phyloP scores from a whole-genome alignment of 2,888 invertebrate species.

The Hipparchia semele region DNA sequence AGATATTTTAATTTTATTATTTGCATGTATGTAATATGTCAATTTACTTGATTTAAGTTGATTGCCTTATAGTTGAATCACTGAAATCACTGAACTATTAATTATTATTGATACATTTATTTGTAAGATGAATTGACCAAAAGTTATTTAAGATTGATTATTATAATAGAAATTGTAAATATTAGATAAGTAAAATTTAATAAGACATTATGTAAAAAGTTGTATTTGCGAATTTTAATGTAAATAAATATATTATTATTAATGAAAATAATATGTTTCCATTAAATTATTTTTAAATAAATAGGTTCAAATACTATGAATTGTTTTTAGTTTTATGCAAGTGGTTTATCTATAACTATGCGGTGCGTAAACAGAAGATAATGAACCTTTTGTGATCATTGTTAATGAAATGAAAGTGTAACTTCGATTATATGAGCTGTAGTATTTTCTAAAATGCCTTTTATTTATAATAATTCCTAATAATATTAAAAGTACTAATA shows the following conservation, averaged over 20 bases:
- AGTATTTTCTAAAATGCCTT: slow-evolving; percentile 73
- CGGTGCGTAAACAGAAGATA: slow-evolving; percentile 74
- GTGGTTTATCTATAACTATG: slow-evolving; percentile 61
- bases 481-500: neutral
- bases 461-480: slow-evolving; percentile 49
- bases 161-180: slow-evolving; percentile 55
- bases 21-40: neutral
- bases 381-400: slow-evolving; percentile 80
- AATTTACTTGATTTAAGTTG: slow-evolving; percentile 7
- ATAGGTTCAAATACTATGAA: slow-evolving; percentile 63
- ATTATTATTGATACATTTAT: slow-evolving; percentile 55
- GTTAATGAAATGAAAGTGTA: slow-evolving; percentile 80
- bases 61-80: slow-evolving; percentile 3
- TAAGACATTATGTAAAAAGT: slow-evolving; percentile 70
- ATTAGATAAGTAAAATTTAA: slow-evolving; percentile 52
- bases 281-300: slow-evolving; percentile 72
- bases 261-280: slow-evolving; percentile 61
- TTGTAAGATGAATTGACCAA: slow-evolving; percentile 79
- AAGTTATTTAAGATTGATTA: slow-evolving; percentile 70
- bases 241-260: slow-evolving; percentile 58
- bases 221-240: slow-evolving; percentile 79
- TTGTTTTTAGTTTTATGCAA: slow-evolving; percentile 69
- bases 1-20: neutral
- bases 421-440: slow-evolving; percentile 82
- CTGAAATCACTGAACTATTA: slow-evolving; percentile 11